Evolutionary conservation across 2,888 invertebrate genomes (phyloP), one percentile per base, ranked within the genome.

Genomic region (Sisyra nigra): DNA sequence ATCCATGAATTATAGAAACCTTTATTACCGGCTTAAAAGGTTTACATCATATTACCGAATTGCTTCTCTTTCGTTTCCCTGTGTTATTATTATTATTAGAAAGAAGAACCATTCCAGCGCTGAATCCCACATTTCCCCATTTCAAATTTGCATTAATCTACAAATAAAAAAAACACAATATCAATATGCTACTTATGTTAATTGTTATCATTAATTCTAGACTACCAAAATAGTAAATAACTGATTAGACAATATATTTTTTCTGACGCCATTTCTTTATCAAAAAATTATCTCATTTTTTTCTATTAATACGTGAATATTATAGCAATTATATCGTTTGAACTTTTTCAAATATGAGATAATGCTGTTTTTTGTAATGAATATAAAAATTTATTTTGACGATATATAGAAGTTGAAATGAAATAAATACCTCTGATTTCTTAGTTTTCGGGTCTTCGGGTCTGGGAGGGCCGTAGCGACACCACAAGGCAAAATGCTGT

Each of bases 91-190:
- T 49, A 76, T 66, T 62, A 7, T 3, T 24, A 24, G 24, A 24
- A 3, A 24, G 3, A 5, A 24, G 7, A 24, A 76, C 64, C 50
- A 77, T 72, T 52, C 77, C 77, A 61, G 76, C 74, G 57, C 72
- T 76, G 69, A 77, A 74, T 56, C 77, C 76, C 55, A 78, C 69
- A 61, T 71, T 76, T 55, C 77, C 76, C 76, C 77, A 78, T 63
- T 74, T 76, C 50, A 76, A 68, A 57, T 75, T 74, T 65, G 77
- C 77, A 60, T 74, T 76, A 63, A 76, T 73, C 78, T 78, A 68
- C 37, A 72, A 73, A 24, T 24, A 24, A 7, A 24, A 24, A 24
- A 67, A 65, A 48, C 48, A 52, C 48, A 47, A 45, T 47, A 39
- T 10, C 6, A 39, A 24, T 39, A 11, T 10, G 15, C 2, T 7